Evolutionary conservation across 2,888 invertebrate species (phyloP).

Genomic region (Lottia scabra): DNA sequence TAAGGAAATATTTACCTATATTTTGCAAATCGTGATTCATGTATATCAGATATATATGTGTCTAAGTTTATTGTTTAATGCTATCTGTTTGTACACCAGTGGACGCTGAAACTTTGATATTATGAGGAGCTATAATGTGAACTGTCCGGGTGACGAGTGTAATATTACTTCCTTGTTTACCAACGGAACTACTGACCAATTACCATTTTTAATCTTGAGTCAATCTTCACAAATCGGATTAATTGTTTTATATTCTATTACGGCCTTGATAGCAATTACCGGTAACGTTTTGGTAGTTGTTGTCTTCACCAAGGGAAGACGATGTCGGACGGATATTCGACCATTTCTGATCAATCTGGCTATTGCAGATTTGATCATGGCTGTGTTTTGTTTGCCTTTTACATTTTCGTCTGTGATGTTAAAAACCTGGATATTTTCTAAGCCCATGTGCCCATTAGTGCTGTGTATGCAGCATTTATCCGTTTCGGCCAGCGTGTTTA

Average conservation of each 20-base stretch:
- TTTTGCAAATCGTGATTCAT: no score
- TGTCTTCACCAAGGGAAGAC: conserved; percentile 69
- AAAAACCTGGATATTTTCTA: conserved; percentile 71
- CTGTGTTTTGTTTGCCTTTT: conserved; percentile 90
- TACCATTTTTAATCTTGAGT: conserved; percentile 23
- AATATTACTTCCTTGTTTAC: no score
- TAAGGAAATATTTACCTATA: no score
- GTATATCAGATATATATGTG: no score
- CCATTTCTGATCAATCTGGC: conserved; percentile 85
- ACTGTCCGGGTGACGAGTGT: no score
- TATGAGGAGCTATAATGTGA: no score
- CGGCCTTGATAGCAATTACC: conserved; percentile 69
- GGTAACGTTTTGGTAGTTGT: conserved; percentile 71
- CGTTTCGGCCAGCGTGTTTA: conserved; percentile 70
- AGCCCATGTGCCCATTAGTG: conserved; percentile 71
- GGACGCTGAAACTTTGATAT: no score
- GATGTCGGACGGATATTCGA: conserved; percentile 64
- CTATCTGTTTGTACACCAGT: no score
- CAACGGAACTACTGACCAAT: no score
- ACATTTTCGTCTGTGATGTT: conserved; percentile 74
- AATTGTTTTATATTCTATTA: conserved; percentile 70
- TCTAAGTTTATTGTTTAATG: no score
- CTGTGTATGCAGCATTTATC: conserved; percentile 71
- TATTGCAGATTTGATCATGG: conserved; percentile 90
- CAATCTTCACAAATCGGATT: conserved; percentile 39